phyloP scores from a whole-genome alignment of 1,140 invertebrate species.

The Dendrolimus punctatus region DNA sequence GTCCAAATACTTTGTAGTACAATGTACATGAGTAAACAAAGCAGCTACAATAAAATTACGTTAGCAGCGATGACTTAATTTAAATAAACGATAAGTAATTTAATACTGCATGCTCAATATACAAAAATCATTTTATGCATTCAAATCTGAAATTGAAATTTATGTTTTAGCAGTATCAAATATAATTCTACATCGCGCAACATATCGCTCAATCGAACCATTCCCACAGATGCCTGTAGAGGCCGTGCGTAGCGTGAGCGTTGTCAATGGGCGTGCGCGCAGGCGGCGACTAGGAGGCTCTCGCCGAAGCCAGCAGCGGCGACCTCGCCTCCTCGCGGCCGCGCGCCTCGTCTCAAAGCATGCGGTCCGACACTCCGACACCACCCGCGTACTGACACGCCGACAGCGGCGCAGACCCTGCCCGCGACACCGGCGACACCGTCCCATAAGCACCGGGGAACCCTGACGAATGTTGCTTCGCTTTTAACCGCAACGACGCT shows the following conservation, averaged over 20 bases:
- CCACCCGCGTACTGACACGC: constrained; percentile 90
- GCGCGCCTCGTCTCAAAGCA: constrained; percentile 64
- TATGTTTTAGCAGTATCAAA: too few relatives aligned
- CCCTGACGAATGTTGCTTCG: constrained; percentile 89
- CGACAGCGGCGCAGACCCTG: constrained; percentile 87
- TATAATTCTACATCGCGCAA: neutral
- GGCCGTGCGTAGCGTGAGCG: constrained; percentile 27
- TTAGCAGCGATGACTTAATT: too few relatives aligned
- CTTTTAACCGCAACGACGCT: constrained; percentile 89
- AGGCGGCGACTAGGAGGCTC: constrained; percentile 53
- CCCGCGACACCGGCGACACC: constrained; percentile 80
- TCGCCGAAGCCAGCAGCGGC: constrained; percentile 38
- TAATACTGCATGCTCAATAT: too few relatives aligned
- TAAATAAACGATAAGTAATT: too few relatives aligned
- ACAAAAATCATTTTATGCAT: too few relatives aligned
- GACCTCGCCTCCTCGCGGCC: constrained; percentile 49
- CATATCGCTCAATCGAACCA: constrained; percentile 46
- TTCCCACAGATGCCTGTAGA: constrained; percentile 59
- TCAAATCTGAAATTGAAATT: too few relatives aligned
- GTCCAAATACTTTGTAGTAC: too few relatives aligned
- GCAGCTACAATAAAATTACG: too few relatives aligned
- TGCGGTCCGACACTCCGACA: constrained; percentile 58
- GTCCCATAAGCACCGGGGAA: constrained; percentile 76
- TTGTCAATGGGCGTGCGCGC: constrained; percentile 21
- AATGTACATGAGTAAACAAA: too few relatives aligned